Base-by-base conservation (phyloP, 37 sponge, comb jelly and placozoan species). In the Tethya wilhelma region DNA sequence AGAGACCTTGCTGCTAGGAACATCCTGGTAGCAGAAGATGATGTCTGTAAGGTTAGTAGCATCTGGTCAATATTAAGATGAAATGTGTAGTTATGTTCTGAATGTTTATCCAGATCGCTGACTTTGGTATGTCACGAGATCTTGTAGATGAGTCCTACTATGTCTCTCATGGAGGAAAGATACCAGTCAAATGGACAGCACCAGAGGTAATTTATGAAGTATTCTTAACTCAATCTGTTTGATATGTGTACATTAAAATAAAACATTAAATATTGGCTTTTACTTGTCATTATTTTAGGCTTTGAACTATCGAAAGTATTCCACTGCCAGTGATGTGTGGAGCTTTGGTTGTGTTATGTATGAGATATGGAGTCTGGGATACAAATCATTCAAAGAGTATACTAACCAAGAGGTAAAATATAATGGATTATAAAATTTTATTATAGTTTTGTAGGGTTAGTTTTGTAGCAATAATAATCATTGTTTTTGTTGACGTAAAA, bases 291-390 rank as follows among this genome's bases (percentile, higher is more conserved):
- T n/a, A n/a, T n/a, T n/a, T n/a, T n/a, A 66, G 67, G 67, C 67
- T 66, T 28, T 66, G 2, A 37, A 66, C 37, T 66, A 34, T 28
- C 32, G 28, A 39, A 66, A 12, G 19, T 66, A 66, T 34, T 66
- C 67, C 67, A 66, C 19, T 66, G 67, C 67, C 28, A 66, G 67
- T 66, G 67, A 66, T 66, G 67, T 66, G 67, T 66, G 67, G 67
- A 66, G 67, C 67, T 66, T 38, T 66, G 67, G 67, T 38, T 37
- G 6, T 66, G 38, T 66, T 17, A 36, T 66, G 38, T 66, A 66
- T 34, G 67, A 66, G 38, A 66, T 66, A 66, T 66, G 67, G 67
- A 66, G 67, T 66, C 38, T 66, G 3, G 67, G 67, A 66, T 39
- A 66, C 28, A 66, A 66, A 29, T 39, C 67, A 20, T 66, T 32